Evolutionary conservation across 2,888 invertebrate species (phyloP).

Genomic region (Aleiodes testaceus): DNA sequence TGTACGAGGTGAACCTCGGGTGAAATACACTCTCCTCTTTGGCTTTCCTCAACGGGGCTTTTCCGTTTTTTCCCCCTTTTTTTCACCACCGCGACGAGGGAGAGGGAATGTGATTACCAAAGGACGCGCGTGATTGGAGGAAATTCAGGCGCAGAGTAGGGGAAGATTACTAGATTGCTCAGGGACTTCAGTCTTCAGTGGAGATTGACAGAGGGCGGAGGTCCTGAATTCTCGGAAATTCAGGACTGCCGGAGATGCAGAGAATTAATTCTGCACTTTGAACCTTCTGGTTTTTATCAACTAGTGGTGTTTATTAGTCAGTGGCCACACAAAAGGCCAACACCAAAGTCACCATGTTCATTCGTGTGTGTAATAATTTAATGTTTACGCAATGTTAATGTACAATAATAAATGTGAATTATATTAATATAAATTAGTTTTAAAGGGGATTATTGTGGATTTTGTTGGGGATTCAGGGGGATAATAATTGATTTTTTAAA

Average conservation of each 20-base stretch:
- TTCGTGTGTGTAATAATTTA: slow-evolving; percentile 20
- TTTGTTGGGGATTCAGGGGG: neutral
- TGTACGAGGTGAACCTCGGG: slow-evolving; percentile 16
- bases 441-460: neutral
- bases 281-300: neutral
- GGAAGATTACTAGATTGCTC: neutral
- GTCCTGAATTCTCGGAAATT: neutral
- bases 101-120: neutral
- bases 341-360: slow-evolving; percentile 23
- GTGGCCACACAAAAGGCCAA: slow-evolving; percentile 1
- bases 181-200: neutral
- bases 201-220: neutral
- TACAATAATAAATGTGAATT: neutral
- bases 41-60: slow-evolving; percentile 12
- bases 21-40: slow-evolving; percentile 20
- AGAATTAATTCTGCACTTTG: neutral
- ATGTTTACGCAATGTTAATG: slow-evolving; percentile 28
- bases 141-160: neutral
- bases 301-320: slow-evolving; percentile 2
- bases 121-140: neutral
- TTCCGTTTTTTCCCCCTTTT: neutral
- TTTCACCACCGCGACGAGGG: neutral
- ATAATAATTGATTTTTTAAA: neutral
- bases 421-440: neutral
- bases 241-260: neutral